Evolutionary conservation across 1,140 invertebrate species (phyloP).

Genomic region (Drosophila carrolli): DNA sequence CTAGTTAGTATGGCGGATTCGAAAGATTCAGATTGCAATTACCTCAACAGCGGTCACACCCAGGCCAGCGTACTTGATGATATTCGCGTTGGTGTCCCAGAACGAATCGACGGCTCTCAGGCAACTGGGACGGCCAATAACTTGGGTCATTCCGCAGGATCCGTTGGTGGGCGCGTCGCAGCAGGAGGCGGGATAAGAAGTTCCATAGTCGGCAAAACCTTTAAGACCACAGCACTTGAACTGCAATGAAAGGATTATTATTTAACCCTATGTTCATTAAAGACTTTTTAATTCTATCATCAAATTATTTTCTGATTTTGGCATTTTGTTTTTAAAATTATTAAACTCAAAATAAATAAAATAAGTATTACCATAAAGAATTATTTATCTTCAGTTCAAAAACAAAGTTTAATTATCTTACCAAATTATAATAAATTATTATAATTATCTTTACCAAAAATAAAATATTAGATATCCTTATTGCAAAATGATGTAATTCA

Average conservation of each 20-base stretch:
- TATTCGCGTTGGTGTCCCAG: constrained; percentile 85
- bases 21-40: constrained; percentile 22
- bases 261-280: too few relatives aligned
- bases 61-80: constrained; percentile 88
- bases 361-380: too few relatives aligned
- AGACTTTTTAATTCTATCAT: too few relatives aligned
- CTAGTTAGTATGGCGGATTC: neutral
- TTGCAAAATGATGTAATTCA: too few relatives aligned
- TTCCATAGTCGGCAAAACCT: constrained; percentile 84
- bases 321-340: too few relatives aligned
- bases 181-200: constrained; percentile 83
- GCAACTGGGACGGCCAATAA: constrained; percentile 85
- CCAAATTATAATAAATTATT: too few relatives aligned
- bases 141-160: constrained; percentile 54
- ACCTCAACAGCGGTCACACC: constrained; percentile 89
- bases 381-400: too few relatives aligned
- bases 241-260: constrained; percentile 81
- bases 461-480: too few relatives aligned
- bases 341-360: too few relatives aligned
- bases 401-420: too few relatives aligned
- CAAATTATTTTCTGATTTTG: too few relatives aligned
- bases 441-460: too few relatives aligned
- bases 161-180: constrained; percentile 77
- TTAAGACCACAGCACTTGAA: constrained; percentile 88
- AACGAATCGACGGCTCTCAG: constrained; percentile 68